phyloP scores from a whole-genome alignment of 1,140 invertebrate genomes.

The Helicoverpa armigera region DNA sequence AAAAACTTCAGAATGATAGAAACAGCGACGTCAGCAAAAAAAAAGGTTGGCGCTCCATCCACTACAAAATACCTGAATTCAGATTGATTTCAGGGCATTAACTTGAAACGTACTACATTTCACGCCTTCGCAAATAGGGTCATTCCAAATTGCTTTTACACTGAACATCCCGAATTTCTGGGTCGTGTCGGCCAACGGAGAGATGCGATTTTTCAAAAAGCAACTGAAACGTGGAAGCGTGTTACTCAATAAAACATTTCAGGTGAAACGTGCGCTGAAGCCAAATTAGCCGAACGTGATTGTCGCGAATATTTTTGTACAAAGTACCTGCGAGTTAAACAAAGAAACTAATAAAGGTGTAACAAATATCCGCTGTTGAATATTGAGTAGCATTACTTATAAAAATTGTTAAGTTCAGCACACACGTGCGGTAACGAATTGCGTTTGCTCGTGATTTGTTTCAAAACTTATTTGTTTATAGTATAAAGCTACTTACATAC shows the following conservation, averaged over 20 bases:
- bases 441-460: background rate
- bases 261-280: conserved; percentile 41
- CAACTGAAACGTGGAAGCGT: conserved; percentile 24
- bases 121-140: conserved; percentile 22
- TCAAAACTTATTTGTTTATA: background rate
- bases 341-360: conserved; percentile 20
- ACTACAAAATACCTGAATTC: background rate
- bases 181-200: background rate
- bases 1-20: no score
- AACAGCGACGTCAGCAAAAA: background rate
- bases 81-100: conserved; percentile 24
- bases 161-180: conserved; percentile 4
- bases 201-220: conserved; percentile 45
- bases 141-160: conserved; percentile 30
- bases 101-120: conserved; percentile 19
- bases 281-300: conserved; percentile 36
- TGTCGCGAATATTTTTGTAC: conserved; percentile 21
- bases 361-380: conserved; percentile 6
- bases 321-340: background rate
- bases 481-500: background rate
- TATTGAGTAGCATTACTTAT: background rate
- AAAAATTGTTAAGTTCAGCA: background rate
- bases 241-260: conserved; percentile 51
- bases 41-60: background rate
- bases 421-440: background rate